Base-by-base conservation (phyloP, 2,888 invertebrate species). In the Nasonia oneida region DNA sequence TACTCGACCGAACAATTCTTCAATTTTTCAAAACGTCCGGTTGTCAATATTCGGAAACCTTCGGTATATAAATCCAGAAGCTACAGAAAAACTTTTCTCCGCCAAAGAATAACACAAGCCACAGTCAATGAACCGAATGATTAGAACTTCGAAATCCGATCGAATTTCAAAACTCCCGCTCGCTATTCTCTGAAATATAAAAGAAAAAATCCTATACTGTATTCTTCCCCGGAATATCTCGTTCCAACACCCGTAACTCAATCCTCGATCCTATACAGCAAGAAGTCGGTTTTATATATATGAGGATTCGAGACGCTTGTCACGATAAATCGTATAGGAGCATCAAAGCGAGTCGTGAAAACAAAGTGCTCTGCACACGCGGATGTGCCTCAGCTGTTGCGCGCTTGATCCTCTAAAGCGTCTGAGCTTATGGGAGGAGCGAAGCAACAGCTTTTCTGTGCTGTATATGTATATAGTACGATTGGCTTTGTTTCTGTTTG, bases 291-390 rank as follows among this genome's bases (percentile, higher is more conserved):
- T 18, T 6, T 18, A 57, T 57, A 57, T 57, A 61, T n/a, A 6
- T 23, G 5, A 37, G 70, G 14, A 33, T 37, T 18, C 18, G 18
- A 15, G 18, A 1, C 23, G 12, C 23, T 23, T 14, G 47, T 12
- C 14, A 23, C 73, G 73, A 73, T 47, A 73, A 73, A 73, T 73
- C 47, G 47, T 42, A 23, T 23, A 42, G 23, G n/a, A 18, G 73
- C 73, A 23, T 47, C 73, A 47, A 73, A 47, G 47, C 73, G 73
- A 14, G 23, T 5, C 42, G 73, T 47, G 73, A 73, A 71, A 71
- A 73, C 73, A 73, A 73, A 73, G 47, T 47, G 67, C 57, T 18
- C n/a, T 14, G 14, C 33, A 67, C 4, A 23, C 5, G 5, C 15
- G 18, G 23, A 10, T 67, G 18, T 29, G 67, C 5, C 29, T 67